Evolutionary conservation across 2,797 vertebrate genomes (phyloP), one percentile per base, ranked within the genome.

Genomic region (Phataginus tetradactyla): DNA sequence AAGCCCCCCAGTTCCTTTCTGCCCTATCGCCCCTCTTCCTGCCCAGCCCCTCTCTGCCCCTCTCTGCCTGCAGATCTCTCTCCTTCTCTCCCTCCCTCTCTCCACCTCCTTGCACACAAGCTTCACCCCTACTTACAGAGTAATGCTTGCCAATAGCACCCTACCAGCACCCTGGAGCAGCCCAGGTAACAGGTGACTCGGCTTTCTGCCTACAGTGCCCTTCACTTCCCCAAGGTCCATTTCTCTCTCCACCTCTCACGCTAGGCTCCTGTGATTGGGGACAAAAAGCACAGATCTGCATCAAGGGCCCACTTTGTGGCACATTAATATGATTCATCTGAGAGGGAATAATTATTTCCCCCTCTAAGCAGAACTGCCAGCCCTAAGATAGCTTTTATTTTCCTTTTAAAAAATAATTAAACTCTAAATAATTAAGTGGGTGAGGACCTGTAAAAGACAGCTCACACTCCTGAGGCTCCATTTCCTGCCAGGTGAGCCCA

Each of bases 1-100:
- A 0, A 0, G 39, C 75, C 13, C 5, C 20, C 5, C 2, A 1
- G 81, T 42, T 2, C 29, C 37, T 45, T 49, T 3, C 10, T 0
- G 18, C 2, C 18, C 25, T 23, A 27, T 25, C 21, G 6, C 23
- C n/a, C 42, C 34, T 6, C 18, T 4, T 23, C 15, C 51, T 1
- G 0, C 3, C 25, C 6, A 8, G 15, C 29, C 14, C n/a, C 2
- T 29, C 53, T 25, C 27, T 18, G 5, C 3, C 34, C 51, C 4
- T 29, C 15, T 53, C n/a, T 1, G 1, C n/a, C 49, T 21, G 14
- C n/a, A 45, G 45, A 45, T 45, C 45, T 45, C 8, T 27, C 1
- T 23, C 9, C 34, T 25, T 18, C 5, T 4, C 7, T 27, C 27
- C 27, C 57, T 18, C 23, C 49, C 8, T 3, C 4, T 37, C 25